Percentiles rank a stretch among this genome's conserved stretches.
phyloP scores from a whole-genome alignment of 2,113 vertebrate genomes.

The Misgurnus mizolepis region DNA sequence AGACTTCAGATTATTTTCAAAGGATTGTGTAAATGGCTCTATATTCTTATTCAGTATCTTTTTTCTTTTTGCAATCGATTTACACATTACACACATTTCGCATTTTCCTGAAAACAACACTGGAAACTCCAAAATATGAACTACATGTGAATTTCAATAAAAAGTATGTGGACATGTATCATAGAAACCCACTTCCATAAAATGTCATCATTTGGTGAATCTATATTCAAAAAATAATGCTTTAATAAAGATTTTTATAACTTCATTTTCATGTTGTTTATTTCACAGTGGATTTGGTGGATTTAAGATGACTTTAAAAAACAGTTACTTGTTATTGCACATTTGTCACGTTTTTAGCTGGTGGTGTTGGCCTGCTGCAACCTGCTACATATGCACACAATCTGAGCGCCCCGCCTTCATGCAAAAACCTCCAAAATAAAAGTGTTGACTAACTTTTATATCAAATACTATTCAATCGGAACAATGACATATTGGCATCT shows the following conservation, averaged over 20 bases:
- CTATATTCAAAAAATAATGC: slow-evolving; percentile 57
- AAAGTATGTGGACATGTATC: slow-evolving; percentile 48
- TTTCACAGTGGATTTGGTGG: too few species aligned
- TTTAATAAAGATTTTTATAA: slow-evolving; percentile 64
- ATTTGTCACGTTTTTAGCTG: too few species aligned
- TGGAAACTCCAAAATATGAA: slow-evolving; percentile 80
- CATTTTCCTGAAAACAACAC: slow-evolving; percentile 84
- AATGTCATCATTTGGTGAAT: slow-evolving; percentile 54
- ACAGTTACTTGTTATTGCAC: too few species aligned
- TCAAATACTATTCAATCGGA: too few species aligned
- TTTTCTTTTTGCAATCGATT: slow-evolving; percentile 63
- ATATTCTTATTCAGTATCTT: slow-evolving; percentile 17
- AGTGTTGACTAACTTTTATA: too few species aligned
- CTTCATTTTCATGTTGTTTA: slow-evolving; percentile 20
- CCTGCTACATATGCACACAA: too few species aligned
- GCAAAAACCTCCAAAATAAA: too few species aligned
- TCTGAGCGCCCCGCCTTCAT: too few species aligned
- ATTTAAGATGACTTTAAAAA: not conserved
- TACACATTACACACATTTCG: slow-evolving; percentile 79
- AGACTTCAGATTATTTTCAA: slow-evolving; percentile 34
- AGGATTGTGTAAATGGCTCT: not conserved
- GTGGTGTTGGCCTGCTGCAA: too few species aligned
- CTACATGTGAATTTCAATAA: slow-evolving; percentile 60
- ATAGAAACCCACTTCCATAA: slow-evolving; percentile 42
- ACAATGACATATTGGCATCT: too few species aligned